These are phyloP conservation scores for Protodeltote pygarga DNA, from an alignment of 2,888 invertebrate species.

Conservation along the genomic window DNA sequence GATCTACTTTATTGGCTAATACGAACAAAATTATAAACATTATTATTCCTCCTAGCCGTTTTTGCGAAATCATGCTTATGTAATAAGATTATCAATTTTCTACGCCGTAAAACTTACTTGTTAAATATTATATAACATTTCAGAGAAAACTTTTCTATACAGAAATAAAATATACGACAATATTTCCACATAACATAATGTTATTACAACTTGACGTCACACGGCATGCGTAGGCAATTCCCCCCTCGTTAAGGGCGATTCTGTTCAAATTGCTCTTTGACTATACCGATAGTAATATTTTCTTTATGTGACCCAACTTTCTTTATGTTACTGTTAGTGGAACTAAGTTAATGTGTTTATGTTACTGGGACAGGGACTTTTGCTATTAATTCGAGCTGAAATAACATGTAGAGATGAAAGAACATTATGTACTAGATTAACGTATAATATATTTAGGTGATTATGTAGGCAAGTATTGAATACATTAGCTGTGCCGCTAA, in stretches of 20 bases:
- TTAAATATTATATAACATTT: no score
- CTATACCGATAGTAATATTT: constrained; percentile 25
- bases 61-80: no score
- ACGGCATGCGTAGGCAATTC: constrained; percentile 30
- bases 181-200: constrained; percentile 13
- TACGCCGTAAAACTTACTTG: no score
- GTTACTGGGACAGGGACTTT: background rate
- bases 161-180: constrained; percentile 24
- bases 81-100: no score
- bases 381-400: background rate
- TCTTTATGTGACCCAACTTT: constrained; percentile 27
- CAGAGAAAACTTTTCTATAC: background rate
- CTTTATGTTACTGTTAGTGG: constrained; percentile 7
- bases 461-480: no score
- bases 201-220: constrained; percentile 14
- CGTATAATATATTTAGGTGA: no score
- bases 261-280: constrained; percentile 15
- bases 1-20: no score
- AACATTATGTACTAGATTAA: background rate
- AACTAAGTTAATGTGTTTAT: constrained; percentile 16
- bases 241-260: constrained; percentile 33
- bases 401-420: background rate
- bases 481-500: no score
- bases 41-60: no score
- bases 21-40: no score